Evolutionary conservation across 92 coral and sea anemone species (phyloP), one percentile per base, ranked within the genome.

Genomic region (Desmophyllum pertusum): DNA sequence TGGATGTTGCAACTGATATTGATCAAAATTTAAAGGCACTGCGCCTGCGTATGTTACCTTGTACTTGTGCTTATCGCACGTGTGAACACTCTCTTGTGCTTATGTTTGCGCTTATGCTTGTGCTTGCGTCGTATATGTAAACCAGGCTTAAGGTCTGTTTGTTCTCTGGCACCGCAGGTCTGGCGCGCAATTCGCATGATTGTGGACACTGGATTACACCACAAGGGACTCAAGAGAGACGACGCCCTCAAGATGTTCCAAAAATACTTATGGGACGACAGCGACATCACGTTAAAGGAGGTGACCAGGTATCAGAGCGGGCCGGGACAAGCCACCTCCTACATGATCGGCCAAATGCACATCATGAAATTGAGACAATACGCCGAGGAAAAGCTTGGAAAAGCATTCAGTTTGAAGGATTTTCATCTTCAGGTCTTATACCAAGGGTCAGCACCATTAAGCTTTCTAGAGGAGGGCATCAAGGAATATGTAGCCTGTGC

Each of bases 131-230:
- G 18, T 57, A 46, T 7, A 46, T 9, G 14, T 66, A 31, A 31
- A 66, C 42, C 42, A 1, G 25, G 1, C 10, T 25, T n/a, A n/a
- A 17, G 65, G 17, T 27, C 65, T 59, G n/a, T n/a, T 27, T 0
- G 33, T 25, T 59, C 63, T 23, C 31, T 59, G 35, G 2, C 35
- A 25, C 65, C 65, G 1, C 87, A 96, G 99, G 84, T 96, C 37
- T 96, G 98, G 98, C 96, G 99, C 9, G 98, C 99, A 1, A 70
- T 96, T 42, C 93, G 99, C 72, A 72, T 96, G 40, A 84, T 96
- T 37, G 94, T 96, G 11, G 99, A 96, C 85, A 92, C 99, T 1
- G 98, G 98, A 1, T 45, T 96, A 41, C 99, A 96, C 74, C 76
- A 59, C 78, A 92, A 89, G 79, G 85, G 89, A 39, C 63, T 96